These are phyloP conservation scores for Cyprinodon variegatus DNA, from an alignment of 2,113 vertebrate genomes.

Conservation along the genomic window DNA sequence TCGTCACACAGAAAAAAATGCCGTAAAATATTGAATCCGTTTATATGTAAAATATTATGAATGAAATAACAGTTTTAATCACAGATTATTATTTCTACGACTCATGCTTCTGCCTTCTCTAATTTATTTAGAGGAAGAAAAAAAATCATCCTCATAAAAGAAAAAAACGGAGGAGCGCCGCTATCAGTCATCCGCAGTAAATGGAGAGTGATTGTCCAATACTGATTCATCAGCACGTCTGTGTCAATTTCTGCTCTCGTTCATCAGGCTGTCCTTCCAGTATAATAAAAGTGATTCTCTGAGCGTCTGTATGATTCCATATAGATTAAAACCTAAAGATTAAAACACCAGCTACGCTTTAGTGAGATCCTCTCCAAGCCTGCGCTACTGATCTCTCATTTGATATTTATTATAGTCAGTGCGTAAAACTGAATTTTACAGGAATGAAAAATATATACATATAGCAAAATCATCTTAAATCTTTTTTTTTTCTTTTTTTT, in stretches of 20 bases:
- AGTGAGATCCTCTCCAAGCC: not conserved
- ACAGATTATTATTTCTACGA: slow-evolving; percentile 18
- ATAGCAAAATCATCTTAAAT: too few relatives aligned
- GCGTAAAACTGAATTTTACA: not conserved
- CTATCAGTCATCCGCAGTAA: slow-evolving; percentile 68
- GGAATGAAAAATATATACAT: too few relatives aligned
- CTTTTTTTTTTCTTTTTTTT: slow-evolving; percentile 29
- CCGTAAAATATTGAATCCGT: too few relatives aligned
- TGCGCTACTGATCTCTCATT: not conserved
- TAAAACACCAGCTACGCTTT: slow-evolving; percentile 27
- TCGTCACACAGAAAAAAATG: too few relatives aligned
- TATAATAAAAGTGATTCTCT: slow-evolving; percentile 27
- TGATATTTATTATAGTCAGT: not conserved
- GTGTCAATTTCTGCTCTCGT: slow-evolving; percentile 54
- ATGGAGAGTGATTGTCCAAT: slow-evolving; percentile 72
- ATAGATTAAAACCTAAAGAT: slow-evolving; percentile 47
- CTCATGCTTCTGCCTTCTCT: slow-evolving; percentile 42
- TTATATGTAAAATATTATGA: not conserved
- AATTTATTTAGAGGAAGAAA: slow-evolving; percentile 23
- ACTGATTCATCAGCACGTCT: slow-evolving; percentile 72
- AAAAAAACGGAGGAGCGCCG: slow-evolving; percentile 36
- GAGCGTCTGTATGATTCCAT: slow-evolving; percentile 24
- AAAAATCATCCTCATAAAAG: slow-evolving; percentile 49
- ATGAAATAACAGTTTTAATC: not conserved
- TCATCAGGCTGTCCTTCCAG: slow-evolving; percentile 56